Evolutionary conservation across 2,797 vertebrate species (phyloP), one percentile per base, ranked within the genome.

Genomic region (Oreortyx pictus): DNA sequence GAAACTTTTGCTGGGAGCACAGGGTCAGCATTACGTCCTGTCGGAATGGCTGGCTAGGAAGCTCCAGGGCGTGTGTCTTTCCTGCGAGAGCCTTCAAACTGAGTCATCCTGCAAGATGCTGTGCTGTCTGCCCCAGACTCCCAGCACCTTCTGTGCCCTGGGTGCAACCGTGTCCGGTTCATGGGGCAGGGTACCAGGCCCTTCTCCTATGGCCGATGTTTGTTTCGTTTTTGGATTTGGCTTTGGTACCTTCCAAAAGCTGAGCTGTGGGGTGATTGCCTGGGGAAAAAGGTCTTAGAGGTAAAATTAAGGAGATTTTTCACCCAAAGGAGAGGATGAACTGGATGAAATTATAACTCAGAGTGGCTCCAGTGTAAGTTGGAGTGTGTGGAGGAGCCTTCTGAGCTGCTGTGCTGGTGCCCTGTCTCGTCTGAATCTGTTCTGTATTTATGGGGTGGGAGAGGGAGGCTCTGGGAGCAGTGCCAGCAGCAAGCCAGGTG

Each of bases 1-100:
- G 2, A 35, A 27, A 2, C 60, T 41, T 43, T 23, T 70, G 67
- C 74, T 60, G 46, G 70, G 49, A 86, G 61, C 0, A 0, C 60
- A 20, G 73, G 83, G 70, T 87, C 66, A 22, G 73, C 16, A 60
- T 68, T 0, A 11, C 3, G 3, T 87, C 80, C 57, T 92, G 95
- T 92, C 90, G 87, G 89, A 96, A 88, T 0, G 4, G 79, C 67
- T 0, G 1, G 77, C 72, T 90, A 94, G 92, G 95, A 96, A 96
- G 89, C 95, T 92, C 74, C 14, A 92, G 95, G 94, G 95, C 0
- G 94, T 96, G 92, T 95, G 89, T 93, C 83, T 60, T 96, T 96
- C 96, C 96, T 96, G 91, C 16, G 1, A 57, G 77, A 95, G 71
- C 60, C 92, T 96, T 94, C 0, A 1, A 44, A 76, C 88, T 96